These are phyloP conservation scores for Diploptera punctata DNA, from an alignment of 2,888 invertebrate genomes.

Conservation along the genomic window DNA sequence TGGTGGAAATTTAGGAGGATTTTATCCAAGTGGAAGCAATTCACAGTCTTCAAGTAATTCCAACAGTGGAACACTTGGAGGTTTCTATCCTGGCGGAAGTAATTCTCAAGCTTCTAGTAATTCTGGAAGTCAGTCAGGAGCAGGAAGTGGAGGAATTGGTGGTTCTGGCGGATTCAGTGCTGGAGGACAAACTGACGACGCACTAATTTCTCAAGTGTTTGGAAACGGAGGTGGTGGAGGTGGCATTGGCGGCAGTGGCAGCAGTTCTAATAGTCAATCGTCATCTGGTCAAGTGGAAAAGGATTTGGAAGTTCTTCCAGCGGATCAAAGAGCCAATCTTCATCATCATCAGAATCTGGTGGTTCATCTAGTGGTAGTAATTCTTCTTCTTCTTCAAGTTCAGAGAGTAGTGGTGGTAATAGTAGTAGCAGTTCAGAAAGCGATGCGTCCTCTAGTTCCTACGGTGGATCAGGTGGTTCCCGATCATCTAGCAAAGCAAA, in stretches of 20 bases:
- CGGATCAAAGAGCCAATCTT: background rate
- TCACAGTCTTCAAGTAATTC: background rate
- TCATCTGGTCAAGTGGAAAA: background rate
- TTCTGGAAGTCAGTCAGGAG: background rate
- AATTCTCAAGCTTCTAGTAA: background rate
- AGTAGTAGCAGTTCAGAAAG: conserved; percentile 11
- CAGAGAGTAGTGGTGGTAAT: background rate
- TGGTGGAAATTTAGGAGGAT: background rate
- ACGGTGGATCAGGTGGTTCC: background rate
- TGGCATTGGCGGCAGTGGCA: background rate
- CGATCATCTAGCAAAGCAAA: background rate
- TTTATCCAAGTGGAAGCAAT: background rate
- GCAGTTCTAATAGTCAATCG: background rate
- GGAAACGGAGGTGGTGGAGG: background rate
- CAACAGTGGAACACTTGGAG: background rate
- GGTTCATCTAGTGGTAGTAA: conserved; percentile 4
- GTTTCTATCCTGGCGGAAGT: background rate
- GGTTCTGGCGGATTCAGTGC: background rate
- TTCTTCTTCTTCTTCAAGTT: background rate
- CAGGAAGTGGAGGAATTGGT: background rate
- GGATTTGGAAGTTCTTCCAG: background rate
- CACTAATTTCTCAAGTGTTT: background rate
- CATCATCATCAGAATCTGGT: background rate
- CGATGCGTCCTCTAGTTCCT: background rate
- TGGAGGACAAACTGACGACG: background rate